These are phyloP conservation scores for Narcine bancroftii DNA, from an alignment of 2,113 vertebrate species.

Conservation along the genomic window DNA sequence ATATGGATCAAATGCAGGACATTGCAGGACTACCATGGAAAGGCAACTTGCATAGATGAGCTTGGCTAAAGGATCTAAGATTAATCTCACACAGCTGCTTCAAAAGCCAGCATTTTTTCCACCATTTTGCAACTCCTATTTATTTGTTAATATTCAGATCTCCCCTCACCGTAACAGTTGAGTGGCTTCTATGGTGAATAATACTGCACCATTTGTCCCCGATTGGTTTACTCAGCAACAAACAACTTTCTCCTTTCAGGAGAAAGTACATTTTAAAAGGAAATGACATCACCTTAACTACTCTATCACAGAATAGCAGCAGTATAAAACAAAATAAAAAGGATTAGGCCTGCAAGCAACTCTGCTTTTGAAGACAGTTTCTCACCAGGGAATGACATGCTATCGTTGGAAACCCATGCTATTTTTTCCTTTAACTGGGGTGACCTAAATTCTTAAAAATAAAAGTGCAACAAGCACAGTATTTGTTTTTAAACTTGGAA, in stretches of 20 bases:
- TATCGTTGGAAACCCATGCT: background rate
- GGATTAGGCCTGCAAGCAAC: background rate
- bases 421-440: background rate
- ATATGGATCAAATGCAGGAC: too few species aligned
- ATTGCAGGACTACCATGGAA: too few species aligned
- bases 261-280: background rate
- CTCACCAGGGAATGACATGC: background rate
- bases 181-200: background rate
- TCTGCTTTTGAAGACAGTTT: background rate
- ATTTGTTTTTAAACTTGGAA: too few species aligned
- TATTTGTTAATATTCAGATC: background rate
- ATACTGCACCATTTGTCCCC: too few species aligned
- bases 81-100: too few species aligned
- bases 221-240: background rate
- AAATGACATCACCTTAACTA: background rate
- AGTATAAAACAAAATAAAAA: background rate
- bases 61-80: too few species aligned
- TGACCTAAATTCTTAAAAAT: slow-evolving; percentile 4
- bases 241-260: background rate
- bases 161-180: background rate
- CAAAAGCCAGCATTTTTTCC: background rate
- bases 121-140: background rate
- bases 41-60: too few species aligned
- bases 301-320: background rate
- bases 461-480: slow-evolving; percentile 5